Evolutionary conservation across 2,888 invertebrate species (phyloP), one percentile per base, ranked within the genome.

Genomic region (Aphodius sticticus): DNA sequence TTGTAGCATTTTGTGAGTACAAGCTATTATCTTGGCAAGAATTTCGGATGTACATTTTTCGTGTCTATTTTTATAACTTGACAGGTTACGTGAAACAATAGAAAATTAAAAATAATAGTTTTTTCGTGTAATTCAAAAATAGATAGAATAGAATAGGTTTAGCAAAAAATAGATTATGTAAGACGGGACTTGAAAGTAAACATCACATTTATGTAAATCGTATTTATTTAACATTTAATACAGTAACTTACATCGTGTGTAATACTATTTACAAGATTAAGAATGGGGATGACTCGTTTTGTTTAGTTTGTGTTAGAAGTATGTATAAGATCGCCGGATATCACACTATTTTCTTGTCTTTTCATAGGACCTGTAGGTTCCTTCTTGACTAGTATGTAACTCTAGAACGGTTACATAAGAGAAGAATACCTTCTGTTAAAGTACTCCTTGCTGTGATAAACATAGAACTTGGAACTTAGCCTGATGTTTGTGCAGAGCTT

Each of bases 391-490:
- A 36, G 36, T 36, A 74, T 16, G 74, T 74, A 74, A 74, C 74
- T 74, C 35, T 74, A 74, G 37, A 74, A 74, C 74, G 37, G 74
- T 74, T 74, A 74, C 74, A 74, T 74, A 87, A 89, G 84, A 15
- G 86, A 86, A 85, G 93, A 92, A 91, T 94, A 95, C 91, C 94
- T 93, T 90, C 93, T 93, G 89, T 94, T 93, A 88, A 94, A 93
- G 85, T 94, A 93, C 85, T 94, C 94, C 89, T 93, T 95, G 86
- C 92, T 93, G 89, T 95, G 95, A 89, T 94, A 94, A 83, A 93
- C 92, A 85, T 94, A 93, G 89, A 94, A 94, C 83, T 92, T 91
- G 84, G 94, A 94, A 83, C 93, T 93, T 83, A 92, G 90, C 81
- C 92, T 93, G 84, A 94, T 92, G 83, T 92, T 92, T 84, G 91